Percentiles rank a stretch among this genome's conserved stretches.
These are phyloP conservation scores for Paracyprichromis sp. DNA, from an alignment of 2,113 vertebrate species.

Conservation along the genomic window DNA sequence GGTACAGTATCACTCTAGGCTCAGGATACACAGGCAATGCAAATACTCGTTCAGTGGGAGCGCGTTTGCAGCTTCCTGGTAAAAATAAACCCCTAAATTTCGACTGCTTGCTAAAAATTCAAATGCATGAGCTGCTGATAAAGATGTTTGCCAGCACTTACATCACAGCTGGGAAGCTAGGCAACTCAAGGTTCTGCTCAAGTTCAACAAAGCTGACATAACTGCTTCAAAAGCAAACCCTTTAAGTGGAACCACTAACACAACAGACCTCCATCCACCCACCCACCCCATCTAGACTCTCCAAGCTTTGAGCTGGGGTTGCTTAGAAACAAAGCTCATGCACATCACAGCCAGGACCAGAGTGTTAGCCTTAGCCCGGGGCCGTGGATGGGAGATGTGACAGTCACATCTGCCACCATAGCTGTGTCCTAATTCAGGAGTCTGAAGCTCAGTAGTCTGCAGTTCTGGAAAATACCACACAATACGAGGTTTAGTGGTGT, in stretches of 20 bases:
- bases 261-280: background rate
- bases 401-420: background rate
- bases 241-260: background rate
- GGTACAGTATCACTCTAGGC: background rate
- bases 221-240: background rate
- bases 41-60: background rate
- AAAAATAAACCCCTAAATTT: background rate
- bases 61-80: background rate
- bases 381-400: conserved; percentile 1
- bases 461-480: rapidly evolving
- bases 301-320: conserved; percentile 29
- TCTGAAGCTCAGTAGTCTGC: background rate
- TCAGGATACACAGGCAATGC: background rate
- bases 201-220: background rate
- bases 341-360: conserved; percentile 6
- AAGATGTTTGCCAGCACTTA: background rate
- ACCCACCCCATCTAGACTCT: background rate
- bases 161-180: background rate
- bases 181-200: background rate
- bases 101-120: background rate
- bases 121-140: background rate
- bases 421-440: background rate
- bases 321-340: conserved; percentile 45
- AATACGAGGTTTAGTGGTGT: background rate
- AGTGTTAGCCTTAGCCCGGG: background rate